These are phyloP conservation scores for Aix galericulata DNA, from an alignment of 2,113 vertebrate genomes.

Conservation along the genomic window DNA sequence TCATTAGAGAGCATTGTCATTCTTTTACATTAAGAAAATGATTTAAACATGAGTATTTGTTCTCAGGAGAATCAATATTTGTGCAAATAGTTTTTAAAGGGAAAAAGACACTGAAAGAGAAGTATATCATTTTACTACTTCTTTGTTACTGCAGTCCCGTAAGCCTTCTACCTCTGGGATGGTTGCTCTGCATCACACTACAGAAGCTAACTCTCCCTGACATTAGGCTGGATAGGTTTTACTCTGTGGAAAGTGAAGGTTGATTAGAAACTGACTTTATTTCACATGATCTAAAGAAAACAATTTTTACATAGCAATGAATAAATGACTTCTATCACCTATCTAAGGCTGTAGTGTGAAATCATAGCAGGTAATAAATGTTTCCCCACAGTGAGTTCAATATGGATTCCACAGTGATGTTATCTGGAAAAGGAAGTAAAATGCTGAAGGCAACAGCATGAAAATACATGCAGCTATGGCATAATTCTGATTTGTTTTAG, in stretches of 20 bases:
- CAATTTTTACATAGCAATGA: constrained; percentile 68
- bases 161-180: background rate
- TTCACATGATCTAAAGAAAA: constrained; percentile 73
- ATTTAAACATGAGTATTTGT: background rate
- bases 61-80: background rate
- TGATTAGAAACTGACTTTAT: constrained; percentile 75
- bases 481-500: constrained; percentile 91
- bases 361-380: constrained; percentile 71
- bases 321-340: constrained; percentile 46
- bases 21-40: background rate
- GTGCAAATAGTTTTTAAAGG: background rate
- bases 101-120: background rate
- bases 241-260: constrained; percentile 70
- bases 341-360: constrained; percentile 7
- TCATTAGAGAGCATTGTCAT: background rate
- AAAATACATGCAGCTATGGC: constrained; percentile 81
- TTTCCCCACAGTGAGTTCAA: constrained; percentile 68
- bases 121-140: constrained; percentile 38
- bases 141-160: constrained; percentile 4
- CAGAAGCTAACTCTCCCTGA: constrained; percentile 66
- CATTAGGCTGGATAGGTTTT: constrained; percentile 66
- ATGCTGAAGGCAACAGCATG: constrained; percentile 68
- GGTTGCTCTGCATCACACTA: constrained; percentile 47
- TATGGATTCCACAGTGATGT: constrained; percentile 52
- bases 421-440: constrained; percentile 66